Conservation (phyloP, 2,797 vertebrate genomes). For the Naso thynnoides region DNA sequence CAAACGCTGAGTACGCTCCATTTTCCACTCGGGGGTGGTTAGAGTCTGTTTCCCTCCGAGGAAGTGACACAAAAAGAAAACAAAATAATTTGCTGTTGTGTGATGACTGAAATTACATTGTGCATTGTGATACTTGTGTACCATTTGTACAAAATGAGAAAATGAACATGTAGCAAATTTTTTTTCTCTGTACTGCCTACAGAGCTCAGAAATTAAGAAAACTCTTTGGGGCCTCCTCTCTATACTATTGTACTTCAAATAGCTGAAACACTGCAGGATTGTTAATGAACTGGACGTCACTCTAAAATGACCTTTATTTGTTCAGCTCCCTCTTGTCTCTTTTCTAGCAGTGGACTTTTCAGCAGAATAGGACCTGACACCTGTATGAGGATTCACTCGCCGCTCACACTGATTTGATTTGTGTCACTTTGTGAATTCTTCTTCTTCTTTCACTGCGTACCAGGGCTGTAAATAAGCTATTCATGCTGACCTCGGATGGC, state of each 20-base stretch:
- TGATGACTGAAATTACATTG: constrained; percentile 42
- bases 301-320: constrained; percentile 34
- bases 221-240: constrained; percentile 4
- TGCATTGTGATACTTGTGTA: neutral
- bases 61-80: constrained; percentile 30
- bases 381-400: constrained; percentile 33
- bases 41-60: constrained; percentile 35
- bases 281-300: constrained; percentile 27
- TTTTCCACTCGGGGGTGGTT: constrained; percentile 42
- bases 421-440: constrained; percentile 45
- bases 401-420: constrained; percentile 45
- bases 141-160: constrained; percentile 4
- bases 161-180: constrained; percentile 33
- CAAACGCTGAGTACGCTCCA: constrained; percentile 25
- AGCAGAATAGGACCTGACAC: constrained; percentile 47
- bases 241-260: constrained; percentile 22
- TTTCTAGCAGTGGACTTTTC: constrained; percentile 6
- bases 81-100: constrained; percentile 18
- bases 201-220: constrained; percentile 26
- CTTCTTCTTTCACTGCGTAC: constrained; percentile 14
- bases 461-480: constrained; percentile 55
- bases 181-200: constrained; percentile 8
- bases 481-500: constrained; percentile 60
- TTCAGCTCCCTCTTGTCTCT: constrained; percentile 24
- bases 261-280: constrained; percentile 27